Evolutionary conservation across 2,113 vertebrate species (phyloP), one percentile per base, ranked within the genome.

Genomic region (Corythoichthys intestinalis): DNA sequence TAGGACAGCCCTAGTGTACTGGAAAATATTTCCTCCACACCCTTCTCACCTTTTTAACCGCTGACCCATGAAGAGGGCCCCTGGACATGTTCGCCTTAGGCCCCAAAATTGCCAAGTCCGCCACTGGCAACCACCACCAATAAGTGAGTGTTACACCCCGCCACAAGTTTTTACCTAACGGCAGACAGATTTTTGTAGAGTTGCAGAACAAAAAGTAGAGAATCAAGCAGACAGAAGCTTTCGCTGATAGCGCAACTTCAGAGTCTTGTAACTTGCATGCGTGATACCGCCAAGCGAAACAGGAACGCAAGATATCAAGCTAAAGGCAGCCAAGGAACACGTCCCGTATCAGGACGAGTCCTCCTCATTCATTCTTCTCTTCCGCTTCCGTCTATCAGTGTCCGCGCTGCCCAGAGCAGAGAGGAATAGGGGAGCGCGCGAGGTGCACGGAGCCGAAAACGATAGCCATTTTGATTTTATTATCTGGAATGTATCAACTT

Each of bases 401-500:
- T 85, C 82, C 85, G 85, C 82, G 83, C 83, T 83, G 78, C 74
- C 73, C 77, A 59, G 66, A 77, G 84, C 75, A 49, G 70, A 65
- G 73, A 74, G 57, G 71, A 68, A 73, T 76, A 71, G 65, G 77
- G 66, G 69, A 28, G 44, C 38, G 39, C 41, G 65, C 1, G 60
- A 64, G 81, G 67, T 65, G 71, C 79, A 73, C 71, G 74, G 76
- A 75, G 74, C 66, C 72, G 83, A 84, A 84, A 81, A 82, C 85
- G 88, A 91, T 87, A 86, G 84, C 74, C 79, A 77, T 82, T 85
- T 87, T 83, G 79, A 79, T 83, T 82, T 90, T 92, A 90, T 90
- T 90, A 92, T 90, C 86, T 86, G 56, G 75, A 88, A 88, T 88
- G 84, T 89, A 91, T 91, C 89, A 91, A 88, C 73, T 85, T 87